phyloP scores from a whole-genome alignment of 2,797 vertebrate genomes.

The Aeoliscus strigatus region DNA sequence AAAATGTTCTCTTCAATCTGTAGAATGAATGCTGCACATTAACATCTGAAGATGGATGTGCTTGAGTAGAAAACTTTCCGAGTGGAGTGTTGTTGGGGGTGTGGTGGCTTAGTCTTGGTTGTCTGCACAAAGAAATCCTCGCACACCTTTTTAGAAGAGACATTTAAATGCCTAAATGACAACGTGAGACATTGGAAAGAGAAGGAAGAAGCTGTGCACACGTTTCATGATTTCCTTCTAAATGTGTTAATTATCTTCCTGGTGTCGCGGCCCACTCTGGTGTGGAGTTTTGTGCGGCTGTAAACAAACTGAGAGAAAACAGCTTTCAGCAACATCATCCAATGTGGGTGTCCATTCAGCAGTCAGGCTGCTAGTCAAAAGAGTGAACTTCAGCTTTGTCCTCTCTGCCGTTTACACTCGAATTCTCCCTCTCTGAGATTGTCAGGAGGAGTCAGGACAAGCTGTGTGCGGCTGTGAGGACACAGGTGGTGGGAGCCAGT shows the following conservation, averaged over 20 bases:
- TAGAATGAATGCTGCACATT: too few relatives aligned
- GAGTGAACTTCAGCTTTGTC: conserved; percentile 4
- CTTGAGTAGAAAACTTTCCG: too few relatives aligned
- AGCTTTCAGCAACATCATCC: conserved; percentile 1
- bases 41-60: too few relatives aligned
- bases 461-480: conserved; percentile 31
- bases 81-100: too few relatives aligned
- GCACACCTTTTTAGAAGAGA: background rate
- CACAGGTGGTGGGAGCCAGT: conserved; percentile 57
- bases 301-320: conserved; percentile 1
- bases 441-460: conserved; percentile 37
- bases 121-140: conserved; percentile 30
- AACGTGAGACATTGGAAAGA: too few relatives aligned
- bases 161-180: conserved; percentile 35
- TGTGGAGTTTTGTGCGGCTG: background rate
- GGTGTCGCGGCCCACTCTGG: background rate
- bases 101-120: too few relatives aligned
- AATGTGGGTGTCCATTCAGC: conserved; percentile 2
- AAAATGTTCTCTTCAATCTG: too few relatives aligned
- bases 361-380: conserved; percentile 23
- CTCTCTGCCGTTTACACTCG: conserved; percentile 39
- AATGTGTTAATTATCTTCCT: conserved; percentile 15
- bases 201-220: too few relatives aligned
- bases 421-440: conserved; percentile 39
- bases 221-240: conserved; percentile 17